phyloP scores from a whole-genome alignment of 2,888 invertebrate genomes.

The Steromphala cineraria region DNA sequence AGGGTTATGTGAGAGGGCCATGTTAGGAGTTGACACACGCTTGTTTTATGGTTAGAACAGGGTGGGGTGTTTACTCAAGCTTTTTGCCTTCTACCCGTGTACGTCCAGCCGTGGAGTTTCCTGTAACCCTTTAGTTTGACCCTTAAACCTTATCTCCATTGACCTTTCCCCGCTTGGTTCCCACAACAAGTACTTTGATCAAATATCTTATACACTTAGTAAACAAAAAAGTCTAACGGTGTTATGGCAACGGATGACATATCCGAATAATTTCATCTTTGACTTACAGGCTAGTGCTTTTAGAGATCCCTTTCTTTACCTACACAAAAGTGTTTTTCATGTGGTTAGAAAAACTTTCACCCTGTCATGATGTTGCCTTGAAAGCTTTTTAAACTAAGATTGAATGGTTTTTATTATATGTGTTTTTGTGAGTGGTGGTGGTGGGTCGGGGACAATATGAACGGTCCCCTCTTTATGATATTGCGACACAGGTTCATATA shows the following conservation, averaged over 20 bases:
- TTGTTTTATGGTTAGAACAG: conserved; percentile 9
- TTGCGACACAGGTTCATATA: too few species aligned
- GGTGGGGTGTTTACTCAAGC: conserved; percentile 8
- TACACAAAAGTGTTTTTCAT: conserved; percentile 1
- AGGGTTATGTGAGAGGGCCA: background rate
- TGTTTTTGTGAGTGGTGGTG: too few species aligned
- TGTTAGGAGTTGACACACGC: background rate
- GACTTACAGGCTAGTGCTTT: background rate
- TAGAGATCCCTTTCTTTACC: background rate
- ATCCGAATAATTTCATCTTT: conserved; percentile 8
- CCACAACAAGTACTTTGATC: conserved; percentile 8
- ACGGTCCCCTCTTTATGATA: too few species aligned
- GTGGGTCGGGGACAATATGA: too few species aligned
- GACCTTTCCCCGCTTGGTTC: background rate
- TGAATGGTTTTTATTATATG: too few species aligned
- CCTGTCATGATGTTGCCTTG: background rate
- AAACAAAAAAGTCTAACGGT: conserved; percentile 14
- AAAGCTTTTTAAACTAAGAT: background rate
- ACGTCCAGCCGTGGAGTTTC: background rate
- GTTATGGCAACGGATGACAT: conserved; percentile 11
- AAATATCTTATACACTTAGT: conserved; percentile 19
- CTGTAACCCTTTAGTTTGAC: conserved; percentile 2
- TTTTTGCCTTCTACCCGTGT: background rate
- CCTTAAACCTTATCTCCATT: background rate
- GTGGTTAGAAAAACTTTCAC: background rate